Base-by-base conservation (phyloP, 2,888 invertebrate genomes). In the Drosophila kambysellisi region DNA sequence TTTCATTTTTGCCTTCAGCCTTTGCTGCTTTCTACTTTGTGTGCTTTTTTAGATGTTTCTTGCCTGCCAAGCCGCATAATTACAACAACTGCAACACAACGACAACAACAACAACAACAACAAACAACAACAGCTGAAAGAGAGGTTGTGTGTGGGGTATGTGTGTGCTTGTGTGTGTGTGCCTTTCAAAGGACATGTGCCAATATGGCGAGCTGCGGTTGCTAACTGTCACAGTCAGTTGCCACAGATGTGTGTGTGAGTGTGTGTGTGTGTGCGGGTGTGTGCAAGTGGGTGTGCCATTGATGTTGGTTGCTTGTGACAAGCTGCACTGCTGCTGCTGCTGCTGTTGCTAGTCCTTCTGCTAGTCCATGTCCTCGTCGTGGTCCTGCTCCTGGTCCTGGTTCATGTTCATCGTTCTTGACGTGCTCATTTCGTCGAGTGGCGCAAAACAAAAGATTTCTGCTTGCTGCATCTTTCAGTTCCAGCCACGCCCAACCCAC, bases 361-460 rank as follows among this genome's bases (percentile, higher is more conserved):
- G n/a, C 46, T 32, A 53, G 57, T 52, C 48, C 48, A 54, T 48
- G 53, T 66, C 52, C 57, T 46, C 15, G 46, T 8, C 25, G 46
- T 25, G 46, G 46, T 11, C n/a, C n/a, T n/a, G 41, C 2, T 41
- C 41, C 41, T 51, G 30, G 58, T 46, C 33, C 35, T 33, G 53
- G 57, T 64, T 58, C 52, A 43, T 61, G 62, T 74, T 63, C 79
- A 65, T 69, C 57, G 59, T 64, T 63, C 79, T 69, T 69, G 66
- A 66, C 77, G 78, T 87, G 67, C 85, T 89, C 85, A 85, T 90
- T 90, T 90, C 70, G 79, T 87, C 88, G 91, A 90, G 91, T 85
- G 84, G 70, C 73, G 61, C 66, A 48, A 89, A 90, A 87, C 85
- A 90, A 85, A 90, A 81, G 91, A 89, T 81, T 85, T 89, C 81